Percentiles rank a stretch among this genome's conserved stretches.
These are phyloP conservation scores for Anableps anableps DNA, from an alignment of 2,797 vertebrate genomes.

Conservation along the genomic window DNA sequence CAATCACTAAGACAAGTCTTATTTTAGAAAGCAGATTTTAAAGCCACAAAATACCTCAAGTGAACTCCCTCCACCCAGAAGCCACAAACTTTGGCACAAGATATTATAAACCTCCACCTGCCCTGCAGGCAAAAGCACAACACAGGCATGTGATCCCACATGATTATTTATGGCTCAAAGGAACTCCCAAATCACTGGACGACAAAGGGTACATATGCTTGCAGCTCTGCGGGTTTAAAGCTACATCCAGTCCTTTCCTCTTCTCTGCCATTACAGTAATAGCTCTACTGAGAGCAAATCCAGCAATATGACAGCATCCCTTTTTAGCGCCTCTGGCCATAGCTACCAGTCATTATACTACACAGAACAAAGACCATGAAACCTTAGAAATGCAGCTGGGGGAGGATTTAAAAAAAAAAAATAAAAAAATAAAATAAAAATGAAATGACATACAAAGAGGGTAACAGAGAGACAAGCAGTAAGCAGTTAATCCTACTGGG, in stretches of 20 bases:
- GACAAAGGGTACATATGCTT: constrained; percentile 31
- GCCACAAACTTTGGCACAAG: background rate
- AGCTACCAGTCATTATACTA: constrained; percentile 49
- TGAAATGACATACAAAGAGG: constrained; percentile 35
- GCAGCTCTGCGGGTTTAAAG: constrained; percentile 38
- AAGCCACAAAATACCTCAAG: background rate
- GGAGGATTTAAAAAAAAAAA: constrained; percentile 11
- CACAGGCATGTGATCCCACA: background rate
- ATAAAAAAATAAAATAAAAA: constrained; percentile 14
- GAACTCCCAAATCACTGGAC: constrained; percentile 17
- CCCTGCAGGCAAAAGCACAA: background rate
- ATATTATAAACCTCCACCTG: background rate
- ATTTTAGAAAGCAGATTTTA: background rate
- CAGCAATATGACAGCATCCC: constrained; percentile 17
- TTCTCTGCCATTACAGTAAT: constrained; percentile 41
- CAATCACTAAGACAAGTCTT: background rate
- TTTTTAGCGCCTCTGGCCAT: constrained; percentile 55
- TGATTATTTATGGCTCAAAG: constrained; percentile 31
- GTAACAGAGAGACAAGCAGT: background rate
- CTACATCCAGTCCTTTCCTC: constrained; percentile 42
- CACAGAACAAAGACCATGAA: constrained; percentile 47
- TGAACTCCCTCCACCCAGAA: constrained; percentile 2
- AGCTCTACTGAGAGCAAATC: constrained; percentile 31
- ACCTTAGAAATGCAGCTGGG: constrained; percentile 34
- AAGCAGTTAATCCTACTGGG: constrained; percentile 37